These are phyloP conservation scores for Macropis europaea DNA, from an alignment of 2,888 invertebrate species.

Conservation along the genomic window DNA sequence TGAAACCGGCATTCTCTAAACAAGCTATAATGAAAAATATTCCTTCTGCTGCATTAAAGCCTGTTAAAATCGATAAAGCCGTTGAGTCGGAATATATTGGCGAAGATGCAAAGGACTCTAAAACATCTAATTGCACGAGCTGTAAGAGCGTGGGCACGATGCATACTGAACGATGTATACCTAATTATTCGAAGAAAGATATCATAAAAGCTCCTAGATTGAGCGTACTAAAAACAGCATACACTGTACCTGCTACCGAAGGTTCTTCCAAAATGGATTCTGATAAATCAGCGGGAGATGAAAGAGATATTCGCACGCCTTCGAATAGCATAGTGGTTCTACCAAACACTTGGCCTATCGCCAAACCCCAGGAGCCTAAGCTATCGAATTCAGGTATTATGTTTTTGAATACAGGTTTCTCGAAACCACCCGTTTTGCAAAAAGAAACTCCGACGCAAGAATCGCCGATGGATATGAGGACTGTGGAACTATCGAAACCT, in stretches of 20 bases:
- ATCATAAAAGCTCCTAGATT: constrained; percentile 67
- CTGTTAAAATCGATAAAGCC: constrained; percentile 22
- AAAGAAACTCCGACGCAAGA: constrained; percentile 31
- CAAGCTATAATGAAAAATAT: constrained; percentile 8
- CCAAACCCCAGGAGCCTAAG: constrained; percentile 49
- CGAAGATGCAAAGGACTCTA: constrained; percentile 25
- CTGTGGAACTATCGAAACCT: constrained; percentile 9
- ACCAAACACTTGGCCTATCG: constrained; percentile 50
- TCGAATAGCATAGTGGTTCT: constrained; percentile 60
- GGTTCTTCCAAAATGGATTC: constrained; percentile 24
- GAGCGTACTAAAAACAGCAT: constrained; percentile 57
- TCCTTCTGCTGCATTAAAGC: constrained; percentile 3
- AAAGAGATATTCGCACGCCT: constrained; percentile 53
- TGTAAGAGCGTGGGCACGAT: constrained; percentile 53
- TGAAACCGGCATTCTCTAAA: constrained; percentile 20
- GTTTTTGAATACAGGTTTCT: constrained; percentile 28
- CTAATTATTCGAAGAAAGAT: constrained; percentile 57
- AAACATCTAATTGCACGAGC: constrained; percentile 4
- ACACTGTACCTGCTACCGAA: constrained; percentile 11
- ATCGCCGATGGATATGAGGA: background rate
- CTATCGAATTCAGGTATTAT: constrained; percentile 35
- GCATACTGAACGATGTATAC: constrained; percentile 45
- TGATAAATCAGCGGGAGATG: constrained; percentile 1
- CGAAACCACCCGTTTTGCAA: constrained; percentile 41
- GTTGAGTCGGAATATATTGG: constrained; percentile 19